Percentiles rank a stretch among this genome's conserved stretches.
Evolutionary conservation across 1,140 invertebrate species (phyloP).

Genomic region (Rhynchophorus ferrugineus): DNA sequence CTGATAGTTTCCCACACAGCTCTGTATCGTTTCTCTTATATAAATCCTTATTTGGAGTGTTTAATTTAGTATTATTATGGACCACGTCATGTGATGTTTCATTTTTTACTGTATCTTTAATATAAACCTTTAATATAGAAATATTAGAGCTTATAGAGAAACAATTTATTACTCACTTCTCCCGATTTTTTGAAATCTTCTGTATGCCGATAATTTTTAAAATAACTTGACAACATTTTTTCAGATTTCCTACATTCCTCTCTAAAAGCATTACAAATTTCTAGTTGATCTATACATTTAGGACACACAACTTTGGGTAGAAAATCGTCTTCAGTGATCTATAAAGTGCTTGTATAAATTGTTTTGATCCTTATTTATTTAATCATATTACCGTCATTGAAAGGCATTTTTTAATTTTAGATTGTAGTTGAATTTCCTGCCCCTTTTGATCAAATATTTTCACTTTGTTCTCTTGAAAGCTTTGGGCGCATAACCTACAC

Average conservation of each 20-base stretch:
- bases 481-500: constrained; percentile 60
- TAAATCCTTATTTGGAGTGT: no score
- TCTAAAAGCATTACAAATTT: constrained; percentile 54
- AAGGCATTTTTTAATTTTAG: constrained; percentile 57
- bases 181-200: constrained; percentile 57
- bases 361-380: constrained; percentile 1
- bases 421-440: constrained; percentile 51
- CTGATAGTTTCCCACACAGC: no score
- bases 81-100: not conserved
- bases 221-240: constrained; percentile 58
- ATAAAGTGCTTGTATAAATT: constrained; percentile 24
- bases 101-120: constrained; percentile 44
- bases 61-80: no score
- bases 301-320: constrained; percentile 64
- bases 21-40: no score
- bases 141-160: not conserved
- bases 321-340: constrained; percentile 61
- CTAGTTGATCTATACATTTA: constrained; percentile 54
- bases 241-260: constrained; percentile 59
- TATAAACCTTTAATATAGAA: constrained; percentile 41
- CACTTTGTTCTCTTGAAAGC: constrained; percentile 52
- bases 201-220: constrained; percentile 52
- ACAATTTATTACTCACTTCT: constrained; percentile 42
- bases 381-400: constrained; percentile 48
- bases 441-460: constrained; percentile 61